Base-by-base conservation (phyloP, 2,888 invertebrate species). In the Ctenicera cuprea region DNA sequence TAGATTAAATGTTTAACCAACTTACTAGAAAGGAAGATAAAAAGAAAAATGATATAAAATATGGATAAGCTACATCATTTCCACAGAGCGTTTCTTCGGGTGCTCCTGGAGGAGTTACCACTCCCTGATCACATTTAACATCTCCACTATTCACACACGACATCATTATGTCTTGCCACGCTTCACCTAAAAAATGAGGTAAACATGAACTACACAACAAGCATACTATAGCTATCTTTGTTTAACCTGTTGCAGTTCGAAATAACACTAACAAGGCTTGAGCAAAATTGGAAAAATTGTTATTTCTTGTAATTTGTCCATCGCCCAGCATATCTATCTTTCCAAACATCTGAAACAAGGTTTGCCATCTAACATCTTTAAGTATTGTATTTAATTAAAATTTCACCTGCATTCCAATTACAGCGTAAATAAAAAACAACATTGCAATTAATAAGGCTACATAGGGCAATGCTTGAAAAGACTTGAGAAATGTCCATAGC, bases 161-260 rank as follows among this genome's bases (percentile, higher is more conserved):
- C 91, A 99, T 92, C 99, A 99, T 99, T 73, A 99, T 97, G 73
- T 99, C 97, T 87, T 99, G 99, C 99, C 99, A 99, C 0, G 98
- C 97, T 88, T 99, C 99, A 80, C 99, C 98, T 88, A 87, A 85
- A 81, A 76, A 33, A 33, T 1, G 5, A 33, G n/a, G 18, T 26
- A 30, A 50, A 5, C 16, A 22, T 1, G 2, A 16, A 0, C 5
- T 26, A 37, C 14, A 18, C 45, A 59, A 37, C 12, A 33, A 0
- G 7, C 30, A 14, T 8, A 4, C n/a, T 57, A 63, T 79, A 7
- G 71, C 38, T 71, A 89, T 75, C n/a, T 0, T 54, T 22, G 7
- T 33, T 2, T 9, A 85, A 93, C 94, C 95, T 77, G 97, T 97
- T 7, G 97, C 97, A 43, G 97, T 97, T 80, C 98, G 92, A 88